phyloP scores from a whole-genome alignment of 2,888 invertebrate genomes.

The Acronicta psi region DNA sequence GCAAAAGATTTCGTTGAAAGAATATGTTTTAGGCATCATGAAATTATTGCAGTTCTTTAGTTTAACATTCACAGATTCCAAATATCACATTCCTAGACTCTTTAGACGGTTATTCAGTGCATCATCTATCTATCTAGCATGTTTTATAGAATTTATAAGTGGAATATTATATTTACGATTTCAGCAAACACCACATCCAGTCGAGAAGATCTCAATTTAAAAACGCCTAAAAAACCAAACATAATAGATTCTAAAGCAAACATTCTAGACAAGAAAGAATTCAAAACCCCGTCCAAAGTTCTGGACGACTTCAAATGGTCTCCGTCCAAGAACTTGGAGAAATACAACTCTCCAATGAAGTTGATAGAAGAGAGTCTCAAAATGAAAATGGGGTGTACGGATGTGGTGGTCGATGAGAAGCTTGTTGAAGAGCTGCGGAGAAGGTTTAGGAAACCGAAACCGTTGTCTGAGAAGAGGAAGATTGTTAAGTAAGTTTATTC shows the following conservation, averaged over 20 bases:
- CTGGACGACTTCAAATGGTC: conserved; percentile 6
- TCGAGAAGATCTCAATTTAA: conserved; percentile 70
- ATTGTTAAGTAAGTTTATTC: conserved; percentile 73
- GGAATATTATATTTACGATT: too few relatives aligned
- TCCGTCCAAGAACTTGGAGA: conserved; percentile 16
- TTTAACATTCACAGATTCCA: too few relatives aligned
- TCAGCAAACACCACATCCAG: conserved; percentile 50
- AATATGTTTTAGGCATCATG: too few relatives aligned
- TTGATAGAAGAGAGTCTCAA: conserved; percentile 66
- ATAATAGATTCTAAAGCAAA: not conserved
- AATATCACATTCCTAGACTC: too few relatives aligned
- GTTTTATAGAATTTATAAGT: too few relatives aligned
- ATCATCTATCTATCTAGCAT: too few relatives aligned
- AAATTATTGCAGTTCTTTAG: too few relatives aligned
- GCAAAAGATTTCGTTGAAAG: too few relatives aligned
- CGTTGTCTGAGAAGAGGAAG: conserved; percentile 71
- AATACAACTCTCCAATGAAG: conserved; percentile 69
- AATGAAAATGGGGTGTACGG: conserved; percentile 51
- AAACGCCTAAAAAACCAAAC: conserved; percentile 56
- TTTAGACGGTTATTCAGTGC: too few relatives aligned
- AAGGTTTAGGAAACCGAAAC: conserved; percentile 71
- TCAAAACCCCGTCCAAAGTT: conserved; percentile 17
- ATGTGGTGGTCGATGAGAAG: conserved; percentile 24
- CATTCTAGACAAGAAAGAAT: conserved; percentile 9
- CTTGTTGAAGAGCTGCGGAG: conserved; percentile 61